These are phyloP conservation scores for Callorhinus ursinus DNA, from an alignment of 2,113 vertebrate genomes.

Conservation along the genomic window DNA sequence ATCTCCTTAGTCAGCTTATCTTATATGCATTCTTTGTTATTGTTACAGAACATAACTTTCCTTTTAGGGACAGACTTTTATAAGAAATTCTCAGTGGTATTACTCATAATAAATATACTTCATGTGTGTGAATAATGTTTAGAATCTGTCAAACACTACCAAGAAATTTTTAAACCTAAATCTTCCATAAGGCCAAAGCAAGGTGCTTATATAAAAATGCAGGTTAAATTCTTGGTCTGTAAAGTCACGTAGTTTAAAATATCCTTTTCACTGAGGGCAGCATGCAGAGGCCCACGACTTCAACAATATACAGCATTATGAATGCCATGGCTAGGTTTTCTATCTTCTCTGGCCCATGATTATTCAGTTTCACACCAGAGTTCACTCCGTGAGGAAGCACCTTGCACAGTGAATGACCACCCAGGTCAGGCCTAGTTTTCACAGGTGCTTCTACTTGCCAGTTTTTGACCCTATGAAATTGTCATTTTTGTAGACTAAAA, in stretches of 20 bases:
- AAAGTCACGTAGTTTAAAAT: not conserved
- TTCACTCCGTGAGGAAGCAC: not conserved
- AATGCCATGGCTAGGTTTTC: not conserved
- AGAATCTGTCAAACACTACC: constrained; percentile 48
- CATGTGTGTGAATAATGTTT: constrained; percentile 49
- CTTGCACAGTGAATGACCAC: not conserved
- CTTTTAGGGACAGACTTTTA: constrained; percentile 66
- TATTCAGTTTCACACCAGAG: not conserved
- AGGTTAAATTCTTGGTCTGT: constrained; percentile 32
- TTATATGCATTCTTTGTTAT: constrained; percentile 61
- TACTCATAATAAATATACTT: constrained; percentile 58
- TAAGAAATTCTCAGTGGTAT: constrained; percentile 66
- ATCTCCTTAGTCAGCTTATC: constrained; percentile 60
- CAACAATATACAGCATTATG: not conserved
- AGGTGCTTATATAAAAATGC: constrained; percentile 14
- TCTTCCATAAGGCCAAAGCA: not conserved
- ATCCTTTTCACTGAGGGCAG: not conserved
- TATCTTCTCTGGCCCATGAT: not conserved
- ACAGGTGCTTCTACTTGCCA: not conserved
- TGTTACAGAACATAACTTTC: constrained; percentile 67
- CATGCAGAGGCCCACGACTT: not conserved
- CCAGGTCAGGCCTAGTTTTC: not conserved
- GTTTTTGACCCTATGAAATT: not conserved
- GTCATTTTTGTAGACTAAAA: not conserved
- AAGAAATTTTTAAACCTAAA: constrained; percentile 39